A percentile compares a stretch with the other conserved stretches of the same genome.
phyloP scores from a whole-genome alignment of 2,113 vertebrate genomes.

The Thinocorus orbignyianus region DNA sequence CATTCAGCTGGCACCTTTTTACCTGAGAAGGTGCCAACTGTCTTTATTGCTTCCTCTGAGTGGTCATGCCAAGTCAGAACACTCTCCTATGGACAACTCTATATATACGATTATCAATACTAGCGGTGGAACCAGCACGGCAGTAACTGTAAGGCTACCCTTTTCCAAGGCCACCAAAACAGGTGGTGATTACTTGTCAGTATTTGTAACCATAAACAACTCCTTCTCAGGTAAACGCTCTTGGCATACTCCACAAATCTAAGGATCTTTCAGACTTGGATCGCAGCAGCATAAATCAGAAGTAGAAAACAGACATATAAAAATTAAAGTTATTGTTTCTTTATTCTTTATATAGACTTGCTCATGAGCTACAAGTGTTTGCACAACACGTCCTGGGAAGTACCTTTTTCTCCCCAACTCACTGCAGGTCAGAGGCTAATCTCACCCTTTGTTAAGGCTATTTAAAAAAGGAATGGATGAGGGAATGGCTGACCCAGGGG shows the following conservation, averaged over 20 bases:
- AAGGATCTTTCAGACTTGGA: background rate
- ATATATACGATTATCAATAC: background rate
- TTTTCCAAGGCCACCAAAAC: background rate
- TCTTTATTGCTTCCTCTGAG: background rate
- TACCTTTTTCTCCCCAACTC: background rate
- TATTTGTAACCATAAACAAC: background rate
- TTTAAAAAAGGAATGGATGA: background rate
- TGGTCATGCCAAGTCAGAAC: background rate
- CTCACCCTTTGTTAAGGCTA: background rate
- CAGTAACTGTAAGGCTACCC: background rate
- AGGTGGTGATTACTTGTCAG: background rate
- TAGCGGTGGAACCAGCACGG: background rate
- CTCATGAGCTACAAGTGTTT: background rate
- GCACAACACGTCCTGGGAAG: slow-evolving; percentile 22
- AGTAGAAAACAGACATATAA: background rate
- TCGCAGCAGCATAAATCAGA: background rate
- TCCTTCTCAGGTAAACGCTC: background rate
- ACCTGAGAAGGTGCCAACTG: background rate
- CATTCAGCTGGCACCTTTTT: background rate
- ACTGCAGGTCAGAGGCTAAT: background rate
- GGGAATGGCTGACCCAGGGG: background rate
- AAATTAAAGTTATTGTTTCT: background rate
- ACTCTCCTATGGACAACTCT: background rate
- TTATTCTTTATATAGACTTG: slow-evolving; percentile 39
- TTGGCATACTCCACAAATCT: background rate